phyloP scores from a whole-genome alignment of 2,113 vertebrate species.

The Petrocephalus microphthalmus region DNA sequence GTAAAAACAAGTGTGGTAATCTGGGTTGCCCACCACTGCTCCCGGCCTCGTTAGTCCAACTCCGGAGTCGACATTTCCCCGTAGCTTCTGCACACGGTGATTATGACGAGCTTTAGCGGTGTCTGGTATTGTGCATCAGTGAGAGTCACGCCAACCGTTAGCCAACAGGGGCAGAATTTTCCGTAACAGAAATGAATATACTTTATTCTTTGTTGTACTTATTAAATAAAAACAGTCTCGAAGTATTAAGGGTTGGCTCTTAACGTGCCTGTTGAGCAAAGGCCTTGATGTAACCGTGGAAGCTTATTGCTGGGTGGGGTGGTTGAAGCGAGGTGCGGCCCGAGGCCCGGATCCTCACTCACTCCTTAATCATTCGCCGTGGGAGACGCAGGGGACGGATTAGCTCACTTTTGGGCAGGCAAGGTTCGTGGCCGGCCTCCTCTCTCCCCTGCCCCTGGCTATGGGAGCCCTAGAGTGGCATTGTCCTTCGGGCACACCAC shows the following conservation, averaged over 20 bases:
- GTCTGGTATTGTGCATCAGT: not conserved
- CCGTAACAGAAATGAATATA: too few species aligned
- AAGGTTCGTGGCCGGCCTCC: not conserved
- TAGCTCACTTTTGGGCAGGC: not conserved
- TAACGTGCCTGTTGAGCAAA: not conserved
- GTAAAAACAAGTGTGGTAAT: not conserved
- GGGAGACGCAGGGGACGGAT: not conserved
- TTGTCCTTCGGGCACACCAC: not conserved
- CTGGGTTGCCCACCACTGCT: not conserved
- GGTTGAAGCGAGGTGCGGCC: not conserved
- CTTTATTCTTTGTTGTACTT: too few species aligned
- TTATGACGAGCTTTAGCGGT: not conserved
- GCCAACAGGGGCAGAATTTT: not conserved
- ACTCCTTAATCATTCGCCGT: not conserved
- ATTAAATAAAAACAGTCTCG: too few species aligned
- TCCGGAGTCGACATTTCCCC: not conserved
- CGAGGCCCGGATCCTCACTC: not conserved
- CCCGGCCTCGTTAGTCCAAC: not conserved
- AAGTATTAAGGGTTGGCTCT: not conserved
- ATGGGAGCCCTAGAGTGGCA: not conserved
- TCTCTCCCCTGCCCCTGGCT: not conserved
- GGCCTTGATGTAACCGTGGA: not conserved
- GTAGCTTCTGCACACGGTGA: not conserved
- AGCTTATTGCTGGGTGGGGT: not conserved
- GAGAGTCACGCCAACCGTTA: not conserved